Percentiles rank a stretch among this genome's conserved stretches.
phyloP scores from a whole-genome alignment of 1,140 invertebrate genomes.

The Magallana gigas region DNA sequence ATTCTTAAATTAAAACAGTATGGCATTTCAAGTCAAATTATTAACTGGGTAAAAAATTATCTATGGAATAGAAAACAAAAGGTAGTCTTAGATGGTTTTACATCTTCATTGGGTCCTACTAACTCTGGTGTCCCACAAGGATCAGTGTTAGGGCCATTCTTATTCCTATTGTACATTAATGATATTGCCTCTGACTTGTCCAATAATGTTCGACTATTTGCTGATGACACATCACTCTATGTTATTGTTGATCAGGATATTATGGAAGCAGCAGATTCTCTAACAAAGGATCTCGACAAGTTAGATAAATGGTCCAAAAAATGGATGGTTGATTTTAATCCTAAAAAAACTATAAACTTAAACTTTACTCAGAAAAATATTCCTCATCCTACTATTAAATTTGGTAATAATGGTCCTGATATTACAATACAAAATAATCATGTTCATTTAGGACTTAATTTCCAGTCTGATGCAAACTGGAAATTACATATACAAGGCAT shows the following conservation, averaged over 20 bases:
- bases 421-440: not conserved
- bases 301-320: too few species aligned
- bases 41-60: slow-evolving; percentile 54
- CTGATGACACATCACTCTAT: slow-evolving; percentile 38
- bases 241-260: too few species aligned
- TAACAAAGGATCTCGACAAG: too few species aligned
- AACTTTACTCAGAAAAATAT: too few species aligned
- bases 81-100: slow-evolving; percentile 48
- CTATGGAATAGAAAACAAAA: slow-evolving; percentile 52
- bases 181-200: slow-evolving; percentile 48
- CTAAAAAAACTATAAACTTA: too few species aligned
- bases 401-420: too few species aligned
- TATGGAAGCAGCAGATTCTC: too few species aligned
- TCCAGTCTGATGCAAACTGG: not conserved
- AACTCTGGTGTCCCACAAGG: slow-evolving; percentile 62
- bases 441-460: not conserved
- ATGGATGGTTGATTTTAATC: too few species aligned
- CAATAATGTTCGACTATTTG: slow-evolving; percentile 37
- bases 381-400: too few species aligned
- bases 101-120: slow-evolving; percentile 40
- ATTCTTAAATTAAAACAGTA: slow-evolving; percentile 43
- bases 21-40: slow-evolving; percentile 25
- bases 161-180: slow-evolving; percentile 65
- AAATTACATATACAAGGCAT: too few species aligned
- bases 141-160: slow-evolving; percentile 59